Base-by-base conservation (phyloP, 2,797 vertebrate genomes). In the Muscicapa striata region DNA sequence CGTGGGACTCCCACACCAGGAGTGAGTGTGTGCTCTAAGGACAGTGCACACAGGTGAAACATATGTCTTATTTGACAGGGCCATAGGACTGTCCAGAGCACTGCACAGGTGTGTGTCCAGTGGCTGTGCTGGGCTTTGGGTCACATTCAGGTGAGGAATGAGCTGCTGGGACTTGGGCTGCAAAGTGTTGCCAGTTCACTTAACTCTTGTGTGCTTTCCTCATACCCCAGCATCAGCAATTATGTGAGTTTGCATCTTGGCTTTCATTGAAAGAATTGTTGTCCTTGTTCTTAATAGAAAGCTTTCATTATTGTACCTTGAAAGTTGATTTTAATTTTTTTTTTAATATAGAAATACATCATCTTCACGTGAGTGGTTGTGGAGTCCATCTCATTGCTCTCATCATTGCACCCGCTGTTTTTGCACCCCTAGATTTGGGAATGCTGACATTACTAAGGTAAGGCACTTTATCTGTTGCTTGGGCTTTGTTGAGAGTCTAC, bases 321-420 rank as follows among this genome's bases (percentile, higher is more conserved):
- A 59, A 75, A 5, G 3, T 10, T 45, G 2, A 13, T 61, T 74
- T 21, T 3, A 5, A 4, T 16, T 8, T 26, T 36, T 26, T 75
- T 51, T 52, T 26, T 1, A 1, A 23, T 27, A 20, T 20, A 63
- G 57, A 48, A 48, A 19, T 48, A 34, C 3, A 30, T 26, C 0
- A 4, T 27, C 69, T 74, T 70, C 9, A 19, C 0, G 0, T 34
- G 48, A 1, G 0, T 34, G 29, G 27, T 43, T 49, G 30, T 5
- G 0, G 48, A 62, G 23, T 64, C 57, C 0, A 0, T 63, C 52
- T 61, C 8, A 0, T 41, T 38, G 29, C 12, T 87, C 5, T 77
- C 45, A 6, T 36, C 1, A 1, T 75, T 51, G 27, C 21, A 17
- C 29, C 58, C 75, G 19, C 72, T 52, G 19, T 34, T 79, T 66